phyloP scores from a whole-genome alignment of 2,113 vertebrate species.

The Cyphomyrus discorhynchus region DNA sequence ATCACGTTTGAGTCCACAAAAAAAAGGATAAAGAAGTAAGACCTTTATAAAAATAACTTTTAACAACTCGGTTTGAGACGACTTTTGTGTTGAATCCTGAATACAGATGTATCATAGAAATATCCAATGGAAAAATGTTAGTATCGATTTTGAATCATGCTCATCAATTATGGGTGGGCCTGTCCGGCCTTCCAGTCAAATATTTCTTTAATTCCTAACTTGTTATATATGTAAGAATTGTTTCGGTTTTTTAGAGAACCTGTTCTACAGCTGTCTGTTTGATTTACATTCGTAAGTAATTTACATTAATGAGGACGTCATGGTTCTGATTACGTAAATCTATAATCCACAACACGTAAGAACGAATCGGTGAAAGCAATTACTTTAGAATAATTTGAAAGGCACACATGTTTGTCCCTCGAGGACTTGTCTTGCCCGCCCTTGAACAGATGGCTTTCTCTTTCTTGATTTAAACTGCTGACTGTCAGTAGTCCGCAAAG shows the following conservation, averaged over 20 bases:
- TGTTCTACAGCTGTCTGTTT: conserved; percentile 12
- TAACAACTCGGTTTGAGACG: background rate
- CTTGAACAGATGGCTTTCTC: conserved; percentile 5
- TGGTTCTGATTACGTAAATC: conserved; percentile 10
- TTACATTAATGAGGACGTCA: conserved; percentile 8
- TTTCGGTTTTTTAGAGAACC: background rate
- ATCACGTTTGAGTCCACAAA: background rate
- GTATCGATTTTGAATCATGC: background rate
- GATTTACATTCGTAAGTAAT: background rate
- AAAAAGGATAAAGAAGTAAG: background rate
- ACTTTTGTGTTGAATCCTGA: background rate
- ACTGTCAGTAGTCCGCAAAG: background rate
- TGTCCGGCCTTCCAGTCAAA: background rate
- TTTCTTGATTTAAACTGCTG: background rate
- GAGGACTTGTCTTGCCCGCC: conserved; percentile 4
- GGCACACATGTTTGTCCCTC: background rate
- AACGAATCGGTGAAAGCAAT: conserved; percentile 10
- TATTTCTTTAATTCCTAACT: background rate
- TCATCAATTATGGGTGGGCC: background rate
- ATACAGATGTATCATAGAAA: background rate
- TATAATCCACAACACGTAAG: conserved; percentile 12
- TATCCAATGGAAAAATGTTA: background rate
- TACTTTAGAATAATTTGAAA: conserved; percentile 20
- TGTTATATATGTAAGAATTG: background rate
- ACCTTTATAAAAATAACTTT: background rate